Percentiles rank a stretch among this genome's conserved stretches.
These are phyloP conservation scores for Pseudolaguvia tuberculata DNA, from an alignment of 2,113 vertebrate genomes.

Conservation along the genomic window DNA sequence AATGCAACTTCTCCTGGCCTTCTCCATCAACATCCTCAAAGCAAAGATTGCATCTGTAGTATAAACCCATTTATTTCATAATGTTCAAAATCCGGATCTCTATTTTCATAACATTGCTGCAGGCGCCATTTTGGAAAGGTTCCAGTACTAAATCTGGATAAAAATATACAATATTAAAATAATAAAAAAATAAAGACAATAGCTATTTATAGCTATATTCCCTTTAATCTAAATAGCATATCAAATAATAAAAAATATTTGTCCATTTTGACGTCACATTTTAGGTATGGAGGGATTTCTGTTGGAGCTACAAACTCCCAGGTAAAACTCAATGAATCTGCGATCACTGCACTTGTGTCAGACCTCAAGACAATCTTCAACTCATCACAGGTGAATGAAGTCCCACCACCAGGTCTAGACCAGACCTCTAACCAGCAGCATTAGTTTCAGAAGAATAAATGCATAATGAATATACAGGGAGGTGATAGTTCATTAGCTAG, in stretches of 20 bases:
- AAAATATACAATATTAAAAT: neutral
- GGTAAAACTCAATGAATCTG: conserved; percentile 59
- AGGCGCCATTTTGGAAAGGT: neutral
- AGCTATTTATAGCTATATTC: neutral
- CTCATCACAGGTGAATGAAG: conserved; percentile 56
- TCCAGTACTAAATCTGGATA: neutral
- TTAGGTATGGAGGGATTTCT: conserved; percentile 70
- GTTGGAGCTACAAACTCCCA: conserved; percentile 69
- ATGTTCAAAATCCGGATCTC: neutral
- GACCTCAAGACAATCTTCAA: conserved; percentile 55
- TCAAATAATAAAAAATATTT: neutral
- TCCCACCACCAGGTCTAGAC: no score
- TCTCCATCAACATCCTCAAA: no score
- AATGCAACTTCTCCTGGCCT: no score
- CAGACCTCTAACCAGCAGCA: no score
- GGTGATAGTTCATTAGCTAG: no score
- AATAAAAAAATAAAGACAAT: neutral
- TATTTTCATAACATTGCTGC: neutral
- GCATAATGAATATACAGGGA: no score
- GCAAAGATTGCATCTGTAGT: no score
- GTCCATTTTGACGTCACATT: neutral
- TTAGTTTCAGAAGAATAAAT: no score
- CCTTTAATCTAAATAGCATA: neutral
- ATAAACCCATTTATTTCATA: no score
- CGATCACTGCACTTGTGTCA: conserved; percentile 47